phyloP scores from a whole-genome alignment of 2,888 invertebrate species.

The Anthrax anthrax region DNA sequence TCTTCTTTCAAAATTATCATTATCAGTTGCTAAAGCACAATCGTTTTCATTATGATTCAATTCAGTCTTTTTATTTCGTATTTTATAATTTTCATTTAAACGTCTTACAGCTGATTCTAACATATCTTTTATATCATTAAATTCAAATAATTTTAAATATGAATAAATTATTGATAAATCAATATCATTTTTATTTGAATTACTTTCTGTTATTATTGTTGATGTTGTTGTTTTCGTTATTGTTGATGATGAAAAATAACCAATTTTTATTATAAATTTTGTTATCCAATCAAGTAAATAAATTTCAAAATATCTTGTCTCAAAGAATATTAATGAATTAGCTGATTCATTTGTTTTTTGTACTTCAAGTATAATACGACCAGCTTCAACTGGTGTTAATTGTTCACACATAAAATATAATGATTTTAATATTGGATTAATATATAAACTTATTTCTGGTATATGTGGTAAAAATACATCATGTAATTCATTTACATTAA shows the following conservation, averaged over 20 bases:
- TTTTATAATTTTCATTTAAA: conserved; percentile 4
- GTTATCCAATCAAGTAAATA: conserved; percentile 27
- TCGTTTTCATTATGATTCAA: conserved; percentile 8
- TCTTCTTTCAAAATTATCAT: neutral
- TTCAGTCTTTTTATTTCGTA: neutral
- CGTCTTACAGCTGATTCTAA: conserved; percentile 8
- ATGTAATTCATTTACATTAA: conserved; percentile 20
- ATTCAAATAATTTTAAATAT: conserved; percentile 20
- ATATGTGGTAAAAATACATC: conserved; percentile 29
- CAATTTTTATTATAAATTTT: conserved; percentile 19
- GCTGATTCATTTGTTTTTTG: conserved; percentile 12
- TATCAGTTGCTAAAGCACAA: neutral
- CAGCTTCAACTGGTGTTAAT: conserved; percentile 23
- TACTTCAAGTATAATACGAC: conserved; percentile 17
- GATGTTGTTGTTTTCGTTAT: neutral
- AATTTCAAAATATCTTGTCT: conserved; percentile 23
- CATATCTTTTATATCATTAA: conserved; percentile 17
- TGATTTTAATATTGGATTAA: conserved; percentile 35
- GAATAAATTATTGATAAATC: too few relatives aligned
- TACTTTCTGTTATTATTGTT: conserved; percentile 8
- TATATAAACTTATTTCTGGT: conserved; percentile 23
- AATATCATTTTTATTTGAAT: conserved; percentile 21
- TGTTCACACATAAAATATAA: conserved; percentile 36
- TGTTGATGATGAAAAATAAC: conserved; percentile 10
- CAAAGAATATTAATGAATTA: conserved; percentile 22